Conservation (phyloP, 2,888 invertebrate species). For the Metallyticus violacea region DNA sequence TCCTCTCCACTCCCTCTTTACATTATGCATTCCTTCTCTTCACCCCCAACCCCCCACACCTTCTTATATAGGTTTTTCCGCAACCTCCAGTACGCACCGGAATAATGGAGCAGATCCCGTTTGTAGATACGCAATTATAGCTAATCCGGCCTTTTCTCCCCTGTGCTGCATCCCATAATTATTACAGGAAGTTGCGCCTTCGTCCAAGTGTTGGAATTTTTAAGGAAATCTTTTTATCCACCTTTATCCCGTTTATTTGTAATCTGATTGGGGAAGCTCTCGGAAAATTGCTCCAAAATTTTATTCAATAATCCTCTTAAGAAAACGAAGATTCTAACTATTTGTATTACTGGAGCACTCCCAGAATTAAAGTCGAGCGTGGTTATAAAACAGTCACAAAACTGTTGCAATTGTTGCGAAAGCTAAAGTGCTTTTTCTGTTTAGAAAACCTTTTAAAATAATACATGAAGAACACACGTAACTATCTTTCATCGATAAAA, state of each 20-base stretch:
- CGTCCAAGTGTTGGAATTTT: background rate
- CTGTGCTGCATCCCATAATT: background rate
- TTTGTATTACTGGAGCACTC: background rate
- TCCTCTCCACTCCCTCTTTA: background rate
- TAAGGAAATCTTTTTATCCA: background rate
- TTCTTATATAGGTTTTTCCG: background rate
- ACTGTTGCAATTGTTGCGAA: background rate
- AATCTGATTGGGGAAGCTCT: background rate
- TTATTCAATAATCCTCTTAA: background rate
- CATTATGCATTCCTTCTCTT: background rate
- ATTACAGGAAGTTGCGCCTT: background rate
- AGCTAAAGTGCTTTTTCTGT: background rate
- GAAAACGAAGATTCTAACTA: background rate
- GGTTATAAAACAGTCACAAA: background rate
- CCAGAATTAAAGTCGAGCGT: background rate
- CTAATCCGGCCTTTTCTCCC: background rate
- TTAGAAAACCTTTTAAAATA: background rate
- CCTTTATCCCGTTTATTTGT: background rate
- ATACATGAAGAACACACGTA: too few relatives aligned
- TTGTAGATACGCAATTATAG: background rate
- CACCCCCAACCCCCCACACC: background rate
- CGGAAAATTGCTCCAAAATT: background rate
- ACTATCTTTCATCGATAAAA: too few relatives aligned
- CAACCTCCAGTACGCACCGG: too few relatives aligned
- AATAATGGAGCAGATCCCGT: background rate